These are phyloP conservation scores for Pyxicephalus adspersus DNA, from an alignment of 2,113 vertebrate species.

Conservation along the genomic window DNA sequence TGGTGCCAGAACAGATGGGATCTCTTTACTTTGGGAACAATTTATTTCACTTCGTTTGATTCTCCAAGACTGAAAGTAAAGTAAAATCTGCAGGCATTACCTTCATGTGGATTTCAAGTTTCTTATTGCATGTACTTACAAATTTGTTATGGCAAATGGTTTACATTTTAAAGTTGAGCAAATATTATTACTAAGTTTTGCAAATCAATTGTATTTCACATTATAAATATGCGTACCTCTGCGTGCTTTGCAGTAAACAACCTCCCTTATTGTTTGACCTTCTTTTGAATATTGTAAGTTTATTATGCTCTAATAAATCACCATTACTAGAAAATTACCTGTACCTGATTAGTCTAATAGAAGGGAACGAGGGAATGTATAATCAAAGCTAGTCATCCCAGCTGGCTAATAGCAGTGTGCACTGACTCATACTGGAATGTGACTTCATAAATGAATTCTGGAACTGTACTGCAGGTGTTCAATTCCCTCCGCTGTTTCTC, in stretches of 20 bases:
- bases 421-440: slow-evolving; percentile 20
- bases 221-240: neutral
- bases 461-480: slow-evolving; percentile 31
- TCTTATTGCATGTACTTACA: too few species aligned
- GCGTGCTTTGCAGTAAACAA: neutral
- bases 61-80: too few species aligned
- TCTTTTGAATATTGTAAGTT: slow-evolving; percentile 22
- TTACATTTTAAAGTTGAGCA: too few species aligned
- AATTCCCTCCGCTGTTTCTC: slow-evolving; percentile 5
- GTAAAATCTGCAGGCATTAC: too few species aligned
- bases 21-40: too few species aligned
- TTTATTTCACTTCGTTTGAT: too few species aligned
- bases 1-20: too few species aligned
- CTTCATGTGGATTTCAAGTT: too few species aligned
- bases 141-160: too few species aligned
- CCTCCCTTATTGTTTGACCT: slow-evolving; percentile 13
- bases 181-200: neutral
- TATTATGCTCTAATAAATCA: slow-evolving; percentile 45
- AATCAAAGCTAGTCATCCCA: slow-evolving; percentile 22
- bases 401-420: slow-evolving; percentile 18
- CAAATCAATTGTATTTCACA: neutral
- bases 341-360: slow-evolving; percentile 17
- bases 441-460: slow-evolving; percentile 16
- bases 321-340: slow-evolving; percentile 40
- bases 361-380: slow-evolving; percentile 18